Base-by-base conservation (phyloP, 2,888 invertebrate genomes). In the Gasteruption jaculator region DNA sequence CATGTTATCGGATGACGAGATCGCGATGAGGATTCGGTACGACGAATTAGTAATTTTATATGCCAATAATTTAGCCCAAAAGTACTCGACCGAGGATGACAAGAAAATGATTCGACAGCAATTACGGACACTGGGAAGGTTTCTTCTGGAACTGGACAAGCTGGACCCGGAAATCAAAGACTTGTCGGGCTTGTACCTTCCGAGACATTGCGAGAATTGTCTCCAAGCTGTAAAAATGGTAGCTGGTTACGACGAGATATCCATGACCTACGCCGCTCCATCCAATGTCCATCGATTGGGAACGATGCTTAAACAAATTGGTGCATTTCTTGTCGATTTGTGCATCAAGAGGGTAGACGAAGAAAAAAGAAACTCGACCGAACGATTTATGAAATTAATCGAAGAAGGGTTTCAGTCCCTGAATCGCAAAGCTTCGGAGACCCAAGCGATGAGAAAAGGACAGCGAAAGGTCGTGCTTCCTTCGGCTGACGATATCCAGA, bases 1-100 rank as follows among this genome's bases (percentile, higher is more conserved):
- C 24, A 25, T 25, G 24, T 35, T 34, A 20, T 14, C 22, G 10
- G 16, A 34, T 15, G 34, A 34, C 14, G 11, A 34, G 11, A 15
- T 34, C 11, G 11, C 10, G 18, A 20, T 16, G 15, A 16, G 3
- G 24, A 35, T 35, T n/a, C 11, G 35, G 12, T 35, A 35, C 20
- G 35, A 35, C 12, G 35, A 35, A 24, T 22, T 24, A 24, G 35
- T 24, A 3, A 35, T 24, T 16, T 35, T 35, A 12, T 35, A 35
- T 24, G 24, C 35, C 15, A 35, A 35, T 24, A 20, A 35, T 6
- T 14, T 35, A 12, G 21, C 22, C 26, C 25, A 35, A 35, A 35
- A 35, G 20, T 7, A 19, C 16, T 18, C 18, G 12, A 6, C 35
- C 8, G 14, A 11, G 10, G 20, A 20, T 18, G 22, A 35, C 26